These are phyloP conservation scores for Microplitis mediator DNA, from an alignment of 1,140 invertebrate species.

Conservation along the genomic window DNA sequence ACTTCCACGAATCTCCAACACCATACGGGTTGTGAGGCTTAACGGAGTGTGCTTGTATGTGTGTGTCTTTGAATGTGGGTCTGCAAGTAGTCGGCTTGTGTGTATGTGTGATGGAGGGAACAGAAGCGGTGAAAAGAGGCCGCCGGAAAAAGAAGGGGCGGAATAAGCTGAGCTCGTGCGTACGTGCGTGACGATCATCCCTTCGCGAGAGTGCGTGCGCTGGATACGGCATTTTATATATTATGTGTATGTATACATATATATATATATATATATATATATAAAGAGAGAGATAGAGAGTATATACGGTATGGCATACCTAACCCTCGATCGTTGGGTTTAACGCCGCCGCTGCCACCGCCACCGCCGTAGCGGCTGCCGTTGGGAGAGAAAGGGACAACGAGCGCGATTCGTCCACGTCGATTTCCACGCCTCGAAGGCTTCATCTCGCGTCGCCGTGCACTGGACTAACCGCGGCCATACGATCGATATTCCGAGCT, in stretches of 20 bases:
- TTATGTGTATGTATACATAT: conserved; percentile 7
- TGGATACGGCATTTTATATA: conserved; percentile 1
- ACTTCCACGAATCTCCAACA: conserved; percentile 13
- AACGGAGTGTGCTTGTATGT: too few relatives aligned
- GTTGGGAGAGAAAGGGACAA: conserved; percentile 10
- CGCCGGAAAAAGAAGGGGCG: conserved; percentile 14
- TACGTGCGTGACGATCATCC: conserved; percentile 36
- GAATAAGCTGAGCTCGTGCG: conserved; percentile 26
- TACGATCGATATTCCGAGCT: conserved; percentile 22
- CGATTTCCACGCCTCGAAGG: conserved; percentile 28
- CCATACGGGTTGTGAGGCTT: background rate
- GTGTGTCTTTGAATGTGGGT: background rate
- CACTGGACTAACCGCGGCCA: conserved; percentile 19
- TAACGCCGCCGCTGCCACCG: background rate
- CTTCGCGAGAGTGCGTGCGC: conserved; percentile 21
- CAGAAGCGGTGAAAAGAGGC: conserved; percentile 18
- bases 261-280: too few relatives aligned
- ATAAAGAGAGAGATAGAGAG: too few relatives aligned
- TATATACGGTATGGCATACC: too few relatives aligned
- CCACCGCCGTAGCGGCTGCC: background rate
- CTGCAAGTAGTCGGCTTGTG: background rate
- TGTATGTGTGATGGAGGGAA: conserved; percentile 9
- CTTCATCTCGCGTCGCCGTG: conserved; percentile 22
- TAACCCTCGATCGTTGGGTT: conserved; percentile 6
- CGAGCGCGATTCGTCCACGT: conserved; percentile 16